Base-by-base conservation (phyloP, 2,113 vertebrate species). In the Microcebus tavaratra region DNA sequence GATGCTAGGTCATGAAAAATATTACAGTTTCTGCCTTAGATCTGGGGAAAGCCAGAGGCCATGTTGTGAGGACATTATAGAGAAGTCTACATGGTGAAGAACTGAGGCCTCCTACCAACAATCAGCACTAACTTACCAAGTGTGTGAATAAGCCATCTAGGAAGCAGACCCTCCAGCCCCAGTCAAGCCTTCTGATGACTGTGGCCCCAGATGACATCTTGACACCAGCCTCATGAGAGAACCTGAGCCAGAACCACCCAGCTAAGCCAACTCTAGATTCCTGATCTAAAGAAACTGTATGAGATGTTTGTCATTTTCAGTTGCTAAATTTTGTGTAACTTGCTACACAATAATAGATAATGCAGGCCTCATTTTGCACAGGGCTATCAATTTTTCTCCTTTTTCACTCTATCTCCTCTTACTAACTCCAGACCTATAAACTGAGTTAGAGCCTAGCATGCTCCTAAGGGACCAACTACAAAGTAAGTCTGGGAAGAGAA, bases 401-500 rank as follows among this genome's bases (percentile, higher is more conserved):
- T 72, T 42, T 68, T 39, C 3, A 73, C 8, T 13, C n/a, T 80
- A 65, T 73, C 25, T 79, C 39, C 25, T 87, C 29, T 76, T n/a
- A 90, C 57, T 96, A 90, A 92, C 11, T 81, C 23, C 65, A 84
- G 12, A 79, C 15, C 9, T 79, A 78, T 80, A 89, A 55, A 82
- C 42, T 48, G 73, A 93, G 59, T 88, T 81, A 83, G 78, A 84
- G 10, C 11, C 48, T 21, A 50, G 72, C 18, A 75, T 68, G 75
- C 5, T 78, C 50, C 27, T 76, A 79, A 53, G 45, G 45, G 42
- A 88, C 73, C 25, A 90, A 90, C 59, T 67, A 88, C 27, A 79
- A 91, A 83, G 25, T 76, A 87, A 63, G 65, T 78, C 23, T 92
- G 76, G 20, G 31, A 72, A 90, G 42, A 90, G 39, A 95, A 92